Base-by-base conservation (phyloP, 2,113 vertebrate species). In the Urocynchramus pylzowi region DNA sequence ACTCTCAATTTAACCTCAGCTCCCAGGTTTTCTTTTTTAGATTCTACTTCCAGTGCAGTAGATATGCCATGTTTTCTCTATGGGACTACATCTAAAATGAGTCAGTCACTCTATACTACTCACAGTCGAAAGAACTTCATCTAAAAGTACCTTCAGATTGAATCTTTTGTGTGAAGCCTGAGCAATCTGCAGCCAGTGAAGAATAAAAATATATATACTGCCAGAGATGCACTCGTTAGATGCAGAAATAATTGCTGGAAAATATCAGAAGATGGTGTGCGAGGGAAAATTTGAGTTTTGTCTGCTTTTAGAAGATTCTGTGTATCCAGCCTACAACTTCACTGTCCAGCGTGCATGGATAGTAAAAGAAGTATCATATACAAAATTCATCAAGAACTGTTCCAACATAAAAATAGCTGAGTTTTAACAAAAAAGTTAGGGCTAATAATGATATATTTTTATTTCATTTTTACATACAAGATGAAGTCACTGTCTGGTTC, bases 81-180 rank as follows among this genome's bases (percentile, higher is more conserved):
- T 54, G 82, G 79, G 35, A 71, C 35, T 53, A 77, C 52, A 80
- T 83, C 75, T 96, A 67, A 95, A 93, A 94, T 63, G 59, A 94
- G 21, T 88, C 79, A 90, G 61, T 69, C 78, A 60, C 68, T 86
- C 75, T 77, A 6, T 67, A 59, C 81, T 67, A 77, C 75, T 75
- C 54, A 49, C 84, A 91, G 63, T 78, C 21, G 52, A 95, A 93
- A 84, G 91, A 91, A 90, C 76, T 97, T 95, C 57, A 90, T 83
- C 79, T 84, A 64, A 94, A 91, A 92, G 82, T 91, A 93, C 75
- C 89, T 90, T 76, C 77, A 95, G 78, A 96, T 69, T 93, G 84
- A 45, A 73, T 89, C 78, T 94, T 95, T 93, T 96, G 79, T 96
- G 70, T 67, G 78, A 97, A 95, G 83, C 56, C 47, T 6, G 7